Base-by-base conservation (phyloP, 2,888 invertebrate species). In the Aspidiotus destructor region DNA sequence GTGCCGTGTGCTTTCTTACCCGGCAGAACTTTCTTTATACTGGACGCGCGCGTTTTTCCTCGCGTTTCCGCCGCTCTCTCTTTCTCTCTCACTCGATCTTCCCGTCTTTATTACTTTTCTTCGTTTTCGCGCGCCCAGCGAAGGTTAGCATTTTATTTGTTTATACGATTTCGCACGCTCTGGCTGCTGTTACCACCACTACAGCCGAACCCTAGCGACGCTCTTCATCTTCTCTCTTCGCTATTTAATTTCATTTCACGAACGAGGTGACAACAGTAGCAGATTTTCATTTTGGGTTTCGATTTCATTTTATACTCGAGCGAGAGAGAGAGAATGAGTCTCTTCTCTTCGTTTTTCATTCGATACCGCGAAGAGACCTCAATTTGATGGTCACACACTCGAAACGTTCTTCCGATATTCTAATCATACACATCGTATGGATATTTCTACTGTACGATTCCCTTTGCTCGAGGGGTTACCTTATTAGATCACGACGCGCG, bases 11-110 rank as follows among this genome's bases (percentile, higher is more conserved):
- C 28, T 28, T 48, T 48, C 48, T 48, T 48, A 48, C 48, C 48
- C 48, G 48, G 48, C 48, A 48, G 48, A 28, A 75, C 75, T 76
- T 75, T 75, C 75, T 76, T 75, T 74, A 73, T 72, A 73, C 72
- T 71, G 68, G 71, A 53, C 64, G 15, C 52, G 57, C 67, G 13
- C 60, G 17, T 58, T 44, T 44, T 42, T 52, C 60, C 40, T 28
- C 68, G 42, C 62, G 55, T 48, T 52, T 13, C 58, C 42, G 53
- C 58, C n/a, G n/a, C n/a, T n/a, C n/a, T n/a, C n/a, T n/a, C n/a
- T n/a, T n/a, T 28, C 15, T 7, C 67, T 3, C 44, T 8, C 17
- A 40, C 17, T 28, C 41, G 5, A 40, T 53, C 61, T 40, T 41
- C 60, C 44, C 65, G 65, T 55, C 65, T 57, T 48, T 44, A 48